phyloP scores from a whole-genome alignment of 1,140 invertebrate species.

The Leptoteleia sp. region DNA sequence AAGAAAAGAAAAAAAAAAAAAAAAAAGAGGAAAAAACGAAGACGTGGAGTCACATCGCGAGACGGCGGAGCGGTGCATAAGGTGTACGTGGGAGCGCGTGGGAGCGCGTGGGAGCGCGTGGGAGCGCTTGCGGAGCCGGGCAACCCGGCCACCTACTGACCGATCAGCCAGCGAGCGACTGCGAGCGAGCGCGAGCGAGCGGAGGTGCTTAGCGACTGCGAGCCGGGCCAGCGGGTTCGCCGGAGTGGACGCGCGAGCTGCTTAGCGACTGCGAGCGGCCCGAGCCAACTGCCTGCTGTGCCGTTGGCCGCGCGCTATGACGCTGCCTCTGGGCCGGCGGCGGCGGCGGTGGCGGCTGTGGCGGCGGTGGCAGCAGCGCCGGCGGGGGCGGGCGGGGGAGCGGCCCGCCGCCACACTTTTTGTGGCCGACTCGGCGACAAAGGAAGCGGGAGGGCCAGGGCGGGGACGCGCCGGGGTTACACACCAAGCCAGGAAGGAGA shows the following conservation, averaged over 20 bases:
- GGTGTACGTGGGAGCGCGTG: too few relatives aligned
- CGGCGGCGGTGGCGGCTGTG: conserved; percentile 6
- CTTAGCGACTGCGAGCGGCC: conserved; percentile 23
- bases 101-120: too few relatives aligned
- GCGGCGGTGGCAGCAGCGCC: background rate
- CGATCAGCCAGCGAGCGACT: conserved; percentile 45
- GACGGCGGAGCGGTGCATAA: too few relatives aligned
- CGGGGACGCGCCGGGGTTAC: conserved; percentile 24
- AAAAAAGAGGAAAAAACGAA: too few relatives aligned
- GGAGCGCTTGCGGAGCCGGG: too few relatives aligned
- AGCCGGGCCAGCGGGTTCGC: conserved; percentile 20
- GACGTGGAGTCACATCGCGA: too few relatives aligned
- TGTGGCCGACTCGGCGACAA: background rate
- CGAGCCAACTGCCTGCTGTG: conserved; percentile 27
- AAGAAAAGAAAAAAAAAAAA: too few relatives aligned
- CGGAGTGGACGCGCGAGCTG: conserved; percentile 26
- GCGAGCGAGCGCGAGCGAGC: conserved; percentile 7
- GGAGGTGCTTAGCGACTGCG: too few relatives aligned
- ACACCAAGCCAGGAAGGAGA: conserved; percentile 53
- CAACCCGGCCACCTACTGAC: conserved; percentile 63
- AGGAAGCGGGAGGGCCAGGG: conserved; percentile 4
- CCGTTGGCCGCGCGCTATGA: conserved; percentile 33
- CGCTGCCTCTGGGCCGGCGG: conserved; percentile 28
- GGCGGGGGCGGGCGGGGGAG: conserved; percentile 26
- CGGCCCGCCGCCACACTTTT: conserved; percentile 6